Evolutionary conservation across 2,888 invertebrate species (phyloP), one percentile per base, ranked within the genome.

Genomic region (Eilema depressum): DNA sequence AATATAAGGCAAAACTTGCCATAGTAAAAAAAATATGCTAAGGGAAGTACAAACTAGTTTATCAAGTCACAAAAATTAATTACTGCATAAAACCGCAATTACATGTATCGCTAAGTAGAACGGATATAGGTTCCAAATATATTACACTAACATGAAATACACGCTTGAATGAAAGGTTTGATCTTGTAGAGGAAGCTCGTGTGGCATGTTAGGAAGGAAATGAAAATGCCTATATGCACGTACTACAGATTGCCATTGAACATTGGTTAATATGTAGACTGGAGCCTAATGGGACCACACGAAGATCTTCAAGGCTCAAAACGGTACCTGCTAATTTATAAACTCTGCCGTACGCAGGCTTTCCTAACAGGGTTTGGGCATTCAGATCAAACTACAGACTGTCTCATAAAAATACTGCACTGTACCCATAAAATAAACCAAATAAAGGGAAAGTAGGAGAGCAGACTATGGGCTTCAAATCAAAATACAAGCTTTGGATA

Each of bases 1-100:
- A 78, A 77, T 75, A 82, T 83, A 79, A 74, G 33, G 70, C 72
- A 76, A 76, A 75, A 75, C 65, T 72, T 75, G 74, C 63, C 64
- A 57, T 72, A 53, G 12, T 53, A 53, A 53, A 53, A 41, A n/a
- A 14, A 17, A 37, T 4, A 2, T 25, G 23, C 37, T 59, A 66
- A 69, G 75, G 73, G 69, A 64, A 64, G 14, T 63, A 62, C 30
- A 57, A 73, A 66, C 72, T 53, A 67, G 68, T 75, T 57, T 60
- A 70, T 69, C 60, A 5, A 56, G 75, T 74, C 69, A 61, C 71
- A 11, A 62, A 76, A 71, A 70, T 68, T 68, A 79, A 71, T 79
- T 56, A 74, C 20, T 67, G 30, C 41, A 68, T 61, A 71, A 72
- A 79, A 70, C 74, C 77, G 68, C 71, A 71, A 70, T 65, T 63